Base-by-base conservation (phyloP, 2,888 invertebrate genomes). In the Chalcosyrphus nemorum region DNA sequence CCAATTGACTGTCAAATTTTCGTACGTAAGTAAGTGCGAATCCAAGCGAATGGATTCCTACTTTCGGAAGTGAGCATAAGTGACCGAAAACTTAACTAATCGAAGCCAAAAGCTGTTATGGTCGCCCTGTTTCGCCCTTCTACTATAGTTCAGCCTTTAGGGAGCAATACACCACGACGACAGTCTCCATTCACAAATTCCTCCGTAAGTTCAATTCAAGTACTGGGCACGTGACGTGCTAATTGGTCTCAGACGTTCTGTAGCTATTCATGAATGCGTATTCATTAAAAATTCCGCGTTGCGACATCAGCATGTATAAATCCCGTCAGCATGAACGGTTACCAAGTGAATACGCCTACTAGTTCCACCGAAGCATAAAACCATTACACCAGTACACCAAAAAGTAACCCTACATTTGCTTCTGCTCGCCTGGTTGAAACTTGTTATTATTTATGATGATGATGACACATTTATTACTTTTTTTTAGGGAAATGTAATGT, bases 381-480 rank as follows among this genome's bases (percentile, higher is more conserved):
- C 9, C 11, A 2, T 7, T 15, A 6, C 7, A 21, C 32, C 13
- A 27, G 50, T 6, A 24, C 35, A 1, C 5, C 4, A 35, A 32
- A 56, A 32, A 29, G 41, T 4, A 38, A 41, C 71, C 81, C 9
- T 81, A 15, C 57, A 11, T 6, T 19, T 27, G 4, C 50, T 71
- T 45, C 81, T 82, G 81, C 0, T 57, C 54, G 66, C 81, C 81
- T 76, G 54, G 66, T 76, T 29, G 81, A 72, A 82, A 54, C 76
- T 72, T 82, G 76, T 82, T 76, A 77, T 82, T 82, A 75, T 82
- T 82, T 82, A 82, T 82, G 70, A 70, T 81, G 68, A 77, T 72
- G 76, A 66, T 71, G 76, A 57, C 75, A 63, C 63, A 75, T 75
- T 65, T 75, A 75, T 81, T 63, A 75, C 29, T 7, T 7, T 54